A percentile compares a stretch with the other conserved stretches of the same genome.
Evolutionary conservation across 1,140 invertebrate species (phyloP).

Genomic region (Papilio helenus): DNA sequence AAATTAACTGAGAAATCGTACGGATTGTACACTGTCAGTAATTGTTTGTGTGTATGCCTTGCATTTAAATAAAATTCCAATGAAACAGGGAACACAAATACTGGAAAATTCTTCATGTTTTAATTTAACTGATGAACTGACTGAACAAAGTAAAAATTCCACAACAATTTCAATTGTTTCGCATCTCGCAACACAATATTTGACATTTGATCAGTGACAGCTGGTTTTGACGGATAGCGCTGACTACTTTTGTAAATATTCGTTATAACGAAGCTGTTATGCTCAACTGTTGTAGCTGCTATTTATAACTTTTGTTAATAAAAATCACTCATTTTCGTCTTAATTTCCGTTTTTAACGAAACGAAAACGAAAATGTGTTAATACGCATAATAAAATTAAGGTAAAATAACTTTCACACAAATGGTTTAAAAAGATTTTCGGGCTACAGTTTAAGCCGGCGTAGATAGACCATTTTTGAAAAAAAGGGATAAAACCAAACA

Average conservation of each 20-base stretch:
- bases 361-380: too few species aligned
- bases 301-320: not conserved
- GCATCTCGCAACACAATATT: conserved; percentile 41
- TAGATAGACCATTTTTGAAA: too few species aligned
- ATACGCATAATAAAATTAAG: too few species aligned
- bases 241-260: not conserved
- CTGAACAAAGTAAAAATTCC: conserved; percentile 61
- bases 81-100: conserved; percentile 92
- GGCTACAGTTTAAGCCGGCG: too few species aligned
- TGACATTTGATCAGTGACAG: conserved; percentile 39
- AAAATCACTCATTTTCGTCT: too few species aligned
- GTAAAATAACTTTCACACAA: too few species aligned
- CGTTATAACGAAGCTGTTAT: not conserved
- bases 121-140: conserved; percentile 42
- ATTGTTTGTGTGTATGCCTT: conserved; percentile 90
- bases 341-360: too few species aligned
- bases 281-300: not conserved
- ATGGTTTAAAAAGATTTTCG: too few species aligned
- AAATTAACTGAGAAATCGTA: conserved; percentile 94
- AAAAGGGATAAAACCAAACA: not conserved
- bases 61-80: conserved; percentile 92
- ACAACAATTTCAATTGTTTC: conserved; percentile 55
- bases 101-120: conserved; percentile 86
- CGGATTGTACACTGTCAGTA: conserved; percentile 94
- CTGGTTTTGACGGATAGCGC: conserved; percentile 25